These are phyloP conservation scores for Rhynchotus rufescens DNA, from an alignment of 2,797 vertebrate genomes.

Conservation along the genomic window DNA sequence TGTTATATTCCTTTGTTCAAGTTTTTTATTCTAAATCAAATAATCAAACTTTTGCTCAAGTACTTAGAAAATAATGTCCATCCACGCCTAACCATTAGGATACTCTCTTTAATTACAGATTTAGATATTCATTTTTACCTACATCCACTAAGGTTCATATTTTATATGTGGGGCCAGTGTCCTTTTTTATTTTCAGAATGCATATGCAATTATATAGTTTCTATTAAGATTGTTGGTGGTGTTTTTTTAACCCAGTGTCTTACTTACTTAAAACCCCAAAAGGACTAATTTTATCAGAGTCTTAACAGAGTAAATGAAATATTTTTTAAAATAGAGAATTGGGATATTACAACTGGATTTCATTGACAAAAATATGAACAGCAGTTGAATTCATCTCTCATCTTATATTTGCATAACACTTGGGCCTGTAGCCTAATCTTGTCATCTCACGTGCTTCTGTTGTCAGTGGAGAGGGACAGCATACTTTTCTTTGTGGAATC, in stretches of 20 bases:
- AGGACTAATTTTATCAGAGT: not conserved
- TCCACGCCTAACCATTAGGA: not conserved
- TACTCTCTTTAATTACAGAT: not conserved
- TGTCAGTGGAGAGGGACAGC: not conserved
- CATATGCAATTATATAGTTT: not conserved
- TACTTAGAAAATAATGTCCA: not conserved
- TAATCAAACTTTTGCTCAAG: not conserved
- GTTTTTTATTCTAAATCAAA: not conserved
- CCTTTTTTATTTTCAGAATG: not conserved
- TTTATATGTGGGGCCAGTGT: not conserved
- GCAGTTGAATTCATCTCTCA: not conserved
- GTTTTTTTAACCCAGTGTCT: not conserved
- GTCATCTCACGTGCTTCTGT: not conserved
- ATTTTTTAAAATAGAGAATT: not conserved
- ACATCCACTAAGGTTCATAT: not conserved
- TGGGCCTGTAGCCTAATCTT: not conserved
- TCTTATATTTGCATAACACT: not conserved
- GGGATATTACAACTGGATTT: not conserved
- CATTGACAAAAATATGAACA: not conserved
- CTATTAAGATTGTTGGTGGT: too few species aligned
- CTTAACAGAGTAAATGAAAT: not conserved
- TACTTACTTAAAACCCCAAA: not conserved
- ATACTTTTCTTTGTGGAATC: not conserved
- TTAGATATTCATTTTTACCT: not conserved
- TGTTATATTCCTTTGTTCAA: not conserved